Evolutionary conservation across 2,113 vertebrate genomes (phyloP).

Genomic region (Apodemus sylvaticus): DNA sequence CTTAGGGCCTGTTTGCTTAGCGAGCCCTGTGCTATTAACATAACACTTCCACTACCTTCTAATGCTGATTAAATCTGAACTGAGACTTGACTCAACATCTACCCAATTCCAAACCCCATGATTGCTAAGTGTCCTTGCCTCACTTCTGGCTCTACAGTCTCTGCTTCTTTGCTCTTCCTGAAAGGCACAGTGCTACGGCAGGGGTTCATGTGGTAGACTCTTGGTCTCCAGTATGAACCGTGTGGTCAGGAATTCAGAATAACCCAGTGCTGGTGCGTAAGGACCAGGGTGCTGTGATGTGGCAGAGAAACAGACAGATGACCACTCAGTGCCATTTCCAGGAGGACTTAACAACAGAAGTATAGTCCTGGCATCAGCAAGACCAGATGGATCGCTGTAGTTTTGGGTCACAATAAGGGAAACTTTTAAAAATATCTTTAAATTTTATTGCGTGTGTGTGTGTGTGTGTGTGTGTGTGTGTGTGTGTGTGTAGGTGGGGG

Average conservation of each 20-base stretch:
- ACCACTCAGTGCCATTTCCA: no score
- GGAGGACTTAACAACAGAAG: no score
- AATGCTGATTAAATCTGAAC: neutral
- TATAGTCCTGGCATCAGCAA: neutral
- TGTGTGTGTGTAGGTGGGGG: neutral
- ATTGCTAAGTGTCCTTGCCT: neutral
- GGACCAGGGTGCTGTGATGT: neutral
- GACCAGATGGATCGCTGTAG: neutral
- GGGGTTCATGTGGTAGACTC: neutral
- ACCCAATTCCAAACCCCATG: neutral
- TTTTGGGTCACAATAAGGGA: neutral
- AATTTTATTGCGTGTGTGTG: neutral
- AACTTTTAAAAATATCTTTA: neutral
- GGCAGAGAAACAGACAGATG: neutral
- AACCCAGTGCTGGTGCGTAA: neutral
- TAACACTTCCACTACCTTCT: no score
- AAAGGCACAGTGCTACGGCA: neutral
- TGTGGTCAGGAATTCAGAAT: neutral
- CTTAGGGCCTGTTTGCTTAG: neutral
- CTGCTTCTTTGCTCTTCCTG: neutral
- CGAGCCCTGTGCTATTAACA: neutral
- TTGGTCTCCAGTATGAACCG: neutral
- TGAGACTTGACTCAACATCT: neutral
- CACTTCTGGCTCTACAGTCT: neutral
- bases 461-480: neutral